Evolutionary conservation across 2,113 vertebrate genomes (phyloP), one percentile per base, ranked within the genome.

Genomic region (Petroica traversi): DNA sequence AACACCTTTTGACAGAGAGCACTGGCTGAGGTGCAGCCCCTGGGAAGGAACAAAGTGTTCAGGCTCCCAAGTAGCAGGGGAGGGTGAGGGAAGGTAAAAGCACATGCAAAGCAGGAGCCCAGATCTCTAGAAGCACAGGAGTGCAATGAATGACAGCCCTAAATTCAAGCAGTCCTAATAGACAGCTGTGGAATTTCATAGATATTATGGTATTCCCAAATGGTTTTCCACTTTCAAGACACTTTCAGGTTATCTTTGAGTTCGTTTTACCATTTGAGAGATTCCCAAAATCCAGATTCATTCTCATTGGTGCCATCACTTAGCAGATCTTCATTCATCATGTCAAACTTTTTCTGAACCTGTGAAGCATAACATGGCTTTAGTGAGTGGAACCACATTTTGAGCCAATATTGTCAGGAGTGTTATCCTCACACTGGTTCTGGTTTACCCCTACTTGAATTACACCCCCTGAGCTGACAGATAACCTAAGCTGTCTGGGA

Each of bases 271-370:
- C 99, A 99, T 97, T 99, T 98, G 77, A 99, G 98, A 84, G 99
- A 99, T 62, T 99, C 98, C 99, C 99, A 99, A 97, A 99, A 99
- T 94, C 99, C 99, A 15, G 98, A 97, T 69, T 99, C 99, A 15
- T 98, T 98, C 75, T 99, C 99, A 82, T 85, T 98, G 12, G 97
- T 98, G 41, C 96, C 98, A 20, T 99, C 99, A 61, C 99, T 99
- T 66, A 99, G 97, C 23, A 99, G 98, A 94, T 99, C 99, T 97
- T 99, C 99, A 24, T 98, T 99, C 89, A 99, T 98, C 98, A 99
- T 99, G 91, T 99, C 99, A 10, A 99, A 91, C 97, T 99, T 99
- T 96, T 99, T 99, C 97, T 99, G 99, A 79, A 99, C 99, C 99
- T 99, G 97, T 38, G 95, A 96, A 89, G 33, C 4, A 59, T 1